Evolutionary conservation across 2,797 vertebrate species (phyloP), one percentile per base, ranked within the genome.

Genomic region (Erethizon dorsatum): DNA sequence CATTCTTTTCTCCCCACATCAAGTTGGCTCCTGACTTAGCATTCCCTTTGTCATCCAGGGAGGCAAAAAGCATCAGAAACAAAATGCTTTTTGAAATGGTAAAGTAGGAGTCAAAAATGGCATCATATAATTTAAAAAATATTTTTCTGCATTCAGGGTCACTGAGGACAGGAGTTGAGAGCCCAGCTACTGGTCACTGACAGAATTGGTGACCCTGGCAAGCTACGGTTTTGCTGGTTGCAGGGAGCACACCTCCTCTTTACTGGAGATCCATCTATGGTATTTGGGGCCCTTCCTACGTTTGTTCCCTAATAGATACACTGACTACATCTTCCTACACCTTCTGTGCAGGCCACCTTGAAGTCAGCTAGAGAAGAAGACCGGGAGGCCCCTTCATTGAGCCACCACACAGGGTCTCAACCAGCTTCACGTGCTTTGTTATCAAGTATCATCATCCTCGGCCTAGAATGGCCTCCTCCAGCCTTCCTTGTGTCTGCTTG

Each of bases 31-130:
- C 28, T 73, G 26, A 69, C 59, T 93, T 20, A 56, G 0, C 56
- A 57, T 8, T 83, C 13, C 50, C 22, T 95, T 69, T n/a, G 24
- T 78, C 41, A 65, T 73, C 65, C 12, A 75, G 24, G 57, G 52
- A 91, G 22, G 15, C 56, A 67, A 75, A 92, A 90, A 71, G 5
- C 33, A 94, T 75, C 71, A 88, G n/a, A 69, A 75, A 96, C 14
- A 90, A 94, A 96, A 92, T 17, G 28, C 4, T 22, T 93, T 77
- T 56, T 54, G 45, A 92, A 95, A 92, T 54, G 13, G 24, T 67
- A 33, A n/a, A 56, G 0, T 24, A 52, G 52, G 24, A 41, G 33
- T 78, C 22, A 83, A 88, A 47, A 95, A 94, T n/a, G 61, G 59
- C 31, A 77, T 8, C 17, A 56, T 37, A n/a, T 4, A 88, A 37